These are phyloP conservation scores for Procambarus clarkii DNA, from an alignment of 1,140 invertebrate species.

Conservation along the genomic window DNA sequence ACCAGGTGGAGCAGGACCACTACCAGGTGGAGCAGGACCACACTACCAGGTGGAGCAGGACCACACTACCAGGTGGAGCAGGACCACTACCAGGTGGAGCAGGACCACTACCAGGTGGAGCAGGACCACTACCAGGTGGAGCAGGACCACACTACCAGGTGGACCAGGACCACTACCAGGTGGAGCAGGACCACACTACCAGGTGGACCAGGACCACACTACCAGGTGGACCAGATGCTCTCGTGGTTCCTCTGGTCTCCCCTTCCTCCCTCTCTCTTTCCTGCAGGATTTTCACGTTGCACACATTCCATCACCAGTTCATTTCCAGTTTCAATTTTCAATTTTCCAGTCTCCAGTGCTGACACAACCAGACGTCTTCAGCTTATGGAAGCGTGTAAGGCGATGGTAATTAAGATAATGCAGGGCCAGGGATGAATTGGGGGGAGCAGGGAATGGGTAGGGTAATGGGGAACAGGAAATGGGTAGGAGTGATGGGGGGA, in stretches of 20 bases:
- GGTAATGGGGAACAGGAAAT: neutral
- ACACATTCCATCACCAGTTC: conserved; percentile 38
- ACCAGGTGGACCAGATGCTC: too few relatives aligned
- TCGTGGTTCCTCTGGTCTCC: neutral
- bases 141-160: too few relatives aligned
- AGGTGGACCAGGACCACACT: too few relatives aligned
- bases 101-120: too few relatives aligned
- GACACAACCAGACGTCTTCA: conserved; percentile 27
- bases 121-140: too few relatives aligned
- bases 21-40: too few relatives aligned
- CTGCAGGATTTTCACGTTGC: neutral
- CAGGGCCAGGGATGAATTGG: neutral
- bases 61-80: too few relatives aligned
- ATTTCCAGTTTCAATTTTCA: conserved; percentile 45
- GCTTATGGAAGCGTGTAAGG: conserved; percentile 34
- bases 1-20: too few relatives aligned
- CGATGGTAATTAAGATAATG: conserved; percentile 33
- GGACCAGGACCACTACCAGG: too few relatives aligned
- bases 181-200: too few relatives aligned
- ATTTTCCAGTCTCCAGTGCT: conserved; percentile 38
- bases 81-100: too few relatives aligned
- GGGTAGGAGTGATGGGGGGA: neutral
- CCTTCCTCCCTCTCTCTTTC: neutral
- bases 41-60: too few relatives aligned
- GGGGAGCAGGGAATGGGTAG: neutral